Evolutionary conservation across 2,888 invertebrate genomes (phyloP).

Genomic region (Lathronympha strigana): DNA sequence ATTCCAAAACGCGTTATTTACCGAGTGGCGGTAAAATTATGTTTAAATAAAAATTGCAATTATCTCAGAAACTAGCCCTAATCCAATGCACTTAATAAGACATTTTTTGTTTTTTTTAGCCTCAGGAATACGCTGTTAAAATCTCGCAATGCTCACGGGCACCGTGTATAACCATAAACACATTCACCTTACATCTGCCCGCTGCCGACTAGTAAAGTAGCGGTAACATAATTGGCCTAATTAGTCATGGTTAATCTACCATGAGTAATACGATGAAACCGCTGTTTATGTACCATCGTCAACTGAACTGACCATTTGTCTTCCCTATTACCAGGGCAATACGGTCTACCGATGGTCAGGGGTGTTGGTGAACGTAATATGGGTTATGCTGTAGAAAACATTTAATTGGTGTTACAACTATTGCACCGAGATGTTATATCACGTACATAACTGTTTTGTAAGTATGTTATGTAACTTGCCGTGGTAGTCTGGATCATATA

Average conservation of each 20-base stretch:
- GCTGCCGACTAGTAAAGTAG: neutral
- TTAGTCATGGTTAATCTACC: constrained; percentile 34
- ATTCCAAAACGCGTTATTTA: too few relatives aligned
- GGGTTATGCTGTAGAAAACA: constrained; percentile 12
- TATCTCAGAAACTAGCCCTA: too few relatives aligned
- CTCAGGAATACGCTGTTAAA: too few relatives aligned
- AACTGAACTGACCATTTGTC: neutral
- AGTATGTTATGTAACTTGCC: too few relatives aligned
- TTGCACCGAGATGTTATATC: neutral
- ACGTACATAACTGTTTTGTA: neutral
- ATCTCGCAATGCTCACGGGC: too few relatives aligned
- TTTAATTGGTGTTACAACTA: constrained; percentile 10
- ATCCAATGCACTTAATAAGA: too few relatives aligned
- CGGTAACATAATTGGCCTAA: constrained; percentile 12
- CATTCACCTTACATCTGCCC: neutral
- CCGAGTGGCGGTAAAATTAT: too few relatives aligned
- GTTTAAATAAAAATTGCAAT: too few relatives aligned
- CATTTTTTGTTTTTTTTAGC: too few relatives aligned
- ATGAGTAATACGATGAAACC: neutral
- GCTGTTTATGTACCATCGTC: too few relatives aligned
- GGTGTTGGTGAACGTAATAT: constrained; percentile 5
- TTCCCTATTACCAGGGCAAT: neutral
- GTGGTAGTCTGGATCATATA: too few relatives aligned
- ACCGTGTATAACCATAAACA: too few relatives aligned
- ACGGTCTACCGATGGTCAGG: neutral